Percentiles rank a stretch among this genome's conserved stretches.
These are phyloP conservation scores for Manis javanica DNA, from an alignment of 2,797 vertebrate species.

Conservation along the genomic window DNA sequence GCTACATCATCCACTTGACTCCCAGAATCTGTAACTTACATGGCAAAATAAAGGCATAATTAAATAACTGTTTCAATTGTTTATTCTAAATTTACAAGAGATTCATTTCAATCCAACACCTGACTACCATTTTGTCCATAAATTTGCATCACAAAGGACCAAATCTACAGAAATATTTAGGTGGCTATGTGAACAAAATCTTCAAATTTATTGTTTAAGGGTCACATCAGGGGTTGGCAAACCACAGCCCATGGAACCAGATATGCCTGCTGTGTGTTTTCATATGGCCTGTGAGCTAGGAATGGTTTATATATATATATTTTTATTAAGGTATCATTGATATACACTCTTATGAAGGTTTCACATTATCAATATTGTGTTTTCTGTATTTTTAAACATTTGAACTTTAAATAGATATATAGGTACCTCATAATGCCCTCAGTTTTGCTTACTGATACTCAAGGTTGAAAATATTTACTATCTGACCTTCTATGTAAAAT, in stretches of 20 bases:
- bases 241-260: background rate
- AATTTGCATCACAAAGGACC: background rate
- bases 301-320: background rate
- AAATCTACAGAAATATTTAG: background rate
- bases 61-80: background rate
- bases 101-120: background rate
- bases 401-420: background rate
- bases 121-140: background rate
- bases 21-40: background rate
- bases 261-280: background rate
- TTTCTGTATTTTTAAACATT: background rate
- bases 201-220: background rate
- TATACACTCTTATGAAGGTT: too few species aligned
- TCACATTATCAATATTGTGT: too few species aligned
- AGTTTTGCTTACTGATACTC: background rate
- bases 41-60: background rate
- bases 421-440: background rate
- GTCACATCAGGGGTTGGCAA: background rate
- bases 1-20: background rate
- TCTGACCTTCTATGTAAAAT: background rate
- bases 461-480: background rate
- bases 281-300: background rate
- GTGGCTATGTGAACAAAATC: background rate
- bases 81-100: background rate
- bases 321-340: too few species aligned